Percentiles rank a stretch among this genome's conserved stretches.
Evolutionary conservation across 2,113 vertebrate genomes (phyloP).

Genomic region (Cyprinodon tularosa): DNA sequence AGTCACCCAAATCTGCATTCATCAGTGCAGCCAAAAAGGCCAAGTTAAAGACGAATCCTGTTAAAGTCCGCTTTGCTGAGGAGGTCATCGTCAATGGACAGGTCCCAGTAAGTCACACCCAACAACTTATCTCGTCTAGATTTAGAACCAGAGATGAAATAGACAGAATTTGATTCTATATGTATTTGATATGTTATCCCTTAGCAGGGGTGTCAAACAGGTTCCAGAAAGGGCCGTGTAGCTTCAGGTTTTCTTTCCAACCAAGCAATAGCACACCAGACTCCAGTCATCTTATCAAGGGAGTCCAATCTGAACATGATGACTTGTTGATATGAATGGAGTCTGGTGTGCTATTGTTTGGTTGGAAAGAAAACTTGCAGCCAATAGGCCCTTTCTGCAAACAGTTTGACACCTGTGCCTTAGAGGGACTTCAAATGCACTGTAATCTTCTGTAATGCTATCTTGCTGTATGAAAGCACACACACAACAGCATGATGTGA

Average conservation of each 20-base stretch:
- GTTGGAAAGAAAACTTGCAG: too few relatives aligned
- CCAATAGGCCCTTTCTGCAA: too few relatives aligned
- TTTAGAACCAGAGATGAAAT: not conserved
- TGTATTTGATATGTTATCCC: too few relatives aligned
- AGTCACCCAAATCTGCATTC: constrained; percentile 99
- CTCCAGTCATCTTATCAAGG: too few relatives aligned
- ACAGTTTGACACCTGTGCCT: too few relatives aligned
- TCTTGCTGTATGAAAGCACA: not conserved
- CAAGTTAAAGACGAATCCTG: constrained; percentile 98
- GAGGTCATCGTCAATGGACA: constrained; percentile 99
- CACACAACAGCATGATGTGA: not conserved
- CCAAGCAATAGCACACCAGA: too few relatives aligned
- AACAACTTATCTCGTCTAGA: not conserved
- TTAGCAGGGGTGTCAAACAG: too few relatives aligned
- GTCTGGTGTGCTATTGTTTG: too few relatives aligned
- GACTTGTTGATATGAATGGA: too few relatives aligned
- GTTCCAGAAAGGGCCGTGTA: too few relatives aligned
- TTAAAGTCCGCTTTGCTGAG: constrained; percentile 98
- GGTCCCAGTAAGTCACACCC: constrained; percentile 88
- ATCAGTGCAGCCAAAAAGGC: constrained; percentile 99
- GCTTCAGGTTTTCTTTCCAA: too few relatives aligned
- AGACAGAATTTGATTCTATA: not conserved
- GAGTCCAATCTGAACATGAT: too few relatives aligned
- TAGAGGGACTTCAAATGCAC: not conserved
- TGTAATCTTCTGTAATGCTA: not conserved